A percentile compares a stretch with the other conserved stretches of the same genome.
Evolutionary conservation across 2,888 invertebrate genomes (phyloP).

Genomic region (Pteria penguin): DNA sequence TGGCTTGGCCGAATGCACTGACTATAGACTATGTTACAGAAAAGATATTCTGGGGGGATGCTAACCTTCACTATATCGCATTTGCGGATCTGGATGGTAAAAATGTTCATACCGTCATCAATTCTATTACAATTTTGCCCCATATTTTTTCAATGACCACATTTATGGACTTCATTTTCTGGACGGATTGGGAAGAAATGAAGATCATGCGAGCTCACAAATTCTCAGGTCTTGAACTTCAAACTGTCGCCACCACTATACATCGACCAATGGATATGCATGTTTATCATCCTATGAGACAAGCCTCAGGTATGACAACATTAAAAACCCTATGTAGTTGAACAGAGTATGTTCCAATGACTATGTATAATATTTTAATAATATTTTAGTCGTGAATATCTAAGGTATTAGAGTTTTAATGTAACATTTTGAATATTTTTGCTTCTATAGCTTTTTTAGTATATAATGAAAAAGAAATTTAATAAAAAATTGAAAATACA

Average conservation of each 20-base stretch:
- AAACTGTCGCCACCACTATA: conserved; percentile 63
- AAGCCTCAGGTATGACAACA: conserved; percentile 81
- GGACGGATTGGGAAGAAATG: conserved; percentile 99
- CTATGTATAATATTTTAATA: no score
- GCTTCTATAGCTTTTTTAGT: no score
- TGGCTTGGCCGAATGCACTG: conserved; percentile 98
- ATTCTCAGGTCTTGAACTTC: conserved; percentile 86
- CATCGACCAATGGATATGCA: conserved; percentile 95
- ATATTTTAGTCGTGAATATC: no score
- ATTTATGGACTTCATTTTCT: conserved; percentile 93
- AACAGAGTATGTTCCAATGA: no score
- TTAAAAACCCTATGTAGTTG: no score
- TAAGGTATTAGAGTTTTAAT: not conserved
- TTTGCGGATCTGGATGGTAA: conserved; percentile 91
- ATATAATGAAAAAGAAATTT: no score
- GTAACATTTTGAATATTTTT: no score
- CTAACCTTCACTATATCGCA: conserved; percentile 96
- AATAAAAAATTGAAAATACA: no score
- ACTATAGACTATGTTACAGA: conserved; percentile 98
- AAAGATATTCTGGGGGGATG: conserved; percentile 97
- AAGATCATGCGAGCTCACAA: conserved; percentile 95
- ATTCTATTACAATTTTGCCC: conserved; percentile 82
- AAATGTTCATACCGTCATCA: conserved; percentile 85
- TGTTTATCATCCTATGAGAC: conserved; percentile 89
- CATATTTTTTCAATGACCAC: conserved; percentile 91